These are phyloP conservation scores for Carcinoscorpius rotundicauda DNA, from an alignment of 1,140 invertebrate genomes.

Conservation along the genomic window DNA sequence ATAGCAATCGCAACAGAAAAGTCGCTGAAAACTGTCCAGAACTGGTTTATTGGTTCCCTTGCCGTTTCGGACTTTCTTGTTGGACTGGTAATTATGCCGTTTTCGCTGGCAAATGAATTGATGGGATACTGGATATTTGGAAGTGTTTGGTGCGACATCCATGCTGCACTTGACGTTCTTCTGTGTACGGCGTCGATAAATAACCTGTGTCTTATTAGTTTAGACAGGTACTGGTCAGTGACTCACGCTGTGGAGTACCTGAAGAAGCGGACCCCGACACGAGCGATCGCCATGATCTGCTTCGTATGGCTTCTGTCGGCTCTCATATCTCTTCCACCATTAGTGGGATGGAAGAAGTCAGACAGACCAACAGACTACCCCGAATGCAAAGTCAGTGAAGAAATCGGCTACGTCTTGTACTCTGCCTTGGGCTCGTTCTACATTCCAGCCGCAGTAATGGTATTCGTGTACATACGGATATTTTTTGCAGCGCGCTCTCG, in stretches of 20 bases:
- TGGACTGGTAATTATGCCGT: conserved; percentile 92
- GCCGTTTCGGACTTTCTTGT: conserved; percentile 92
- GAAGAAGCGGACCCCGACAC: conserved; percentile 74
- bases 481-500: conserved; percentile 89
- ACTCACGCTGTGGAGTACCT: conserved; percentile 88
- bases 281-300: conserved; percentile 80
- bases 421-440: conserved; percentile 96
- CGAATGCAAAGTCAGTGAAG: conserved; percentile 51
- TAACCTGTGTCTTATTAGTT: conserved; percentile 88
- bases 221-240: conserved; percentile 95
- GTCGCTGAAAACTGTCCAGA: conserved; percentile 88
- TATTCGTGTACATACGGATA: conserved; percentile 97
- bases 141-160: conserved; percentile 76
- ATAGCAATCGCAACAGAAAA: conserved; percentile 93
- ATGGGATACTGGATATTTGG: conserved; percentile 98
- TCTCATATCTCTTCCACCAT: conserved; percentile 17
- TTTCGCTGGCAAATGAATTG: conserved; percentile 88
- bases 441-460: conserved; percentile 95
- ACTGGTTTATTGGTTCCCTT: conserved; percentile 95
- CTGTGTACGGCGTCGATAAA: conserved; percentile 92
- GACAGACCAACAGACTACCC: conserved; percentile 17
- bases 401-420: conserved; percentile 93
- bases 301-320: conserved; percentile 18
- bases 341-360: conserved; percentile 21
- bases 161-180: conserved; percentile 90